These are phyloP conservation scores for Zaprionus bogoriensis DNA, from an alignment of 2,888 invertebrate genomes.

Conservation along the genomic window DNA sequence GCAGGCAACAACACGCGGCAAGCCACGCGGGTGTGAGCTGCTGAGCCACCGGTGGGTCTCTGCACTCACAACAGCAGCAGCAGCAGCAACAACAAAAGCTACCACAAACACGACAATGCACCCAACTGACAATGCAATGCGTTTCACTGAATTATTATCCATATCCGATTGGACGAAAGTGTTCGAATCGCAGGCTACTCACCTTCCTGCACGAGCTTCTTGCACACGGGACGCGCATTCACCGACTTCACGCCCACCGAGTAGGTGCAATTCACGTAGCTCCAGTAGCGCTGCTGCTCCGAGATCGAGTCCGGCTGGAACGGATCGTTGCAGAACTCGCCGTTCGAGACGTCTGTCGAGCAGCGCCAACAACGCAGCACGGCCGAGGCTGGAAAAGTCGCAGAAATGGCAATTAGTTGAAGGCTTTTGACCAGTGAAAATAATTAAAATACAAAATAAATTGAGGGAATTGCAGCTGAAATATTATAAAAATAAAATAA, in stretches of 20 bases:
- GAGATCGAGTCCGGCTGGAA: constrained; percentile 85
- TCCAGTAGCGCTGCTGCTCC: constrained; percentile 83
- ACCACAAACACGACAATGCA: constrained; percentile 12
- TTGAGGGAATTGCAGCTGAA: no score
- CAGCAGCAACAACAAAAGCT: constrained; percentile 18
- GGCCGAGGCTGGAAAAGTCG: constrained; percentile 84
- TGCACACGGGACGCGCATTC: constrained; percentile 87
- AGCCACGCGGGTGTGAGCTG: constrained; percentile 42
- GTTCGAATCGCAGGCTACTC: no score
- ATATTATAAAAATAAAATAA: no score
- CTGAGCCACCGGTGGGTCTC: constrained; percentile 50
- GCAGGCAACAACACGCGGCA: constrained; percentile 63
- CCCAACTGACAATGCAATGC: no score
- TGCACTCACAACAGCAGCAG: constrained; percentile 13
- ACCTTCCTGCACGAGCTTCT: constrained; percentile 90
- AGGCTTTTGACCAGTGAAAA: no score
- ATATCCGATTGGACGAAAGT: no score
- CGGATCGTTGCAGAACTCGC: constrained; percentile 88
- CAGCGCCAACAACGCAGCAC: constrained; percentile 90
- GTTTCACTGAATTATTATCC: no score
- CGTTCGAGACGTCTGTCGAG: constrained; percentile 86
- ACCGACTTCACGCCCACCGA: constrained; percentile 83
- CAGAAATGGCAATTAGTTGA: no score
- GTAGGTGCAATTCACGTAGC: constrained; percentile 83
- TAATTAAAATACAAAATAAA: no score